Conservation (phyloP, 30 jellyfish, hydroid and myxozoan genomes). For the Aurelia sp. region DNA sequence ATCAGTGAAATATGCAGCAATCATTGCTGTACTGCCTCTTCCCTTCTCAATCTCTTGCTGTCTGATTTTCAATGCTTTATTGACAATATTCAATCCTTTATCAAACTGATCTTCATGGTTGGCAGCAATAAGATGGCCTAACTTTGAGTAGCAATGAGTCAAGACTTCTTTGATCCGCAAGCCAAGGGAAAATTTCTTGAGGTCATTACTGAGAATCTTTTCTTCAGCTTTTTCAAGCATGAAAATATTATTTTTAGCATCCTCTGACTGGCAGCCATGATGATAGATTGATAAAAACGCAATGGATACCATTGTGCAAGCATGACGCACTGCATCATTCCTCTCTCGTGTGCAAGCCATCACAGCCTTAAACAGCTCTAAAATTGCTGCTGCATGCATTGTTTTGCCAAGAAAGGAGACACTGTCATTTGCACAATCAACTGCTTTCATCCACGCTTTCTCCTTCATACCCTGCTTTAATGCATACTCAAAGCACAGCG, state of each 20-base stretch:
- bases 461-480: background rate
- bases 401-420: slow-evolving; percentile 21
- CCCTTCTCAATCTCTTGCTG: background rate
- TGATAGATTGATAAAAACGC: slow-evolving; percentile 8
- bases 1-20: slow-evolving; percentile 8
- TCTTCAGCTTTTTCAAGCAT: background rate
- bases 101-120: background rate
- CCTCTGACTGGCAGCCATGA: background rate
- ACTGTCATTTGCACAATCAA: slow-evolving; percentile 21
- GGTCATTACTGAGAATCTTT: background rate
- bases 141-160: slow-evolving; percentile 13
- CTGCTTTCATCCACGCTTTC: background rate
- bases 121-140: slow-evolving; percentile 10
- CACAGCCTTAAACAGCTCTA: background rate
- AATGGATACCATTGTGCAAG: slow-evolving; percentile 8
- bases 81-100: background rate
- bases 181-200: too few relatives aligned
- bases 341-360: background rate
- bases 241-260: background rate
- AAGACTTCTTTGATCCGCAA: background rate
- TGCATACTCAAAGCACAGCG: background rate
- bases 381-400: background rate
- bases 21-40: background rate
- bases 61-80: background rate
- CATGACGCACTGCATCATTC: slow-evolving; percentile 1